phyloP scores from a whole-genome alignment of 2,113 vertebrate genomes.

The Jacana jacana region DNA sequence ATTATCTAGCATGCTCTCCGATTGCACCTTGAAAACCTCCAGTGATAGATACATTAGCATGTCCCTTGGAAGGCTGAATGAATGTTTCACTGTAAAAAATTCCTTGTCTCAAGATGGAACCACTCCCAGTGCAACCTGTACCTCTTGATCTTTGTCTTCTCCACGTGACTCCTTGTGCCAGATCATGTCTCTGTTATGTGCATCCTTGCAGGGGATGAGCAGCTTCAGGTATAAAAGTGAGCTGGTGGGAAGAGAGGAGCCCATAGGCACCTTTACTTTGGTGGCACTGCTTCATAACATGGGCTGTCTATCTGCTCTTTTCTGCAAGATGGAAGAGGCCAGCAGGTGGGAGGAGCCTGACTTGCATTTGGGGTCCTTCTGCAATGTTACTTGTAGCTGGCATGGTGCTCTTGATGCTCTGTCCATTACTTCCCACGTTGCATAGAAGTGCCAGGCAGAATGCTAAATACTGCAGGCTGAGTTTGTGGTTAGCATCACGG shows the following conservation, averaged over 20 bases:
- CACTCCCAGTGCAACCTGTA: neutral
- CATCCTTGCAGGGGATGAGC: neutral
- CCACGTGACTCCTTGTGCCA: neutral
- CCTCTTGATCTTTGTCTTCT: neutral
- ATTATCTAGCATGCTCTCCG: accelerated
- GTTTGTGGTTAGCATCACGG: neutral
- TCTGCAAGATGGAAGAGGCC: neutral
- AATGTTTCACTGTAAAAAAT: neutral
- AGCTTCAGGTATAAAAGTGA: neutral
- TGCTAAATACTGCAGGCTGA: neutral
- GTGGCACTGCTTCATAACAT: neutral
- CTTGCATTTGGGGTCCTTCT: neutral
- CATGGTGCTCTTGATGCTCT: neutral
- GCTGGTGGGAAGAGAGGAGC: neutral
- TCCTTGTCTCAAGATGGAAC: neutral
- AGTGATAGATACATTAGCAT: accelerated
- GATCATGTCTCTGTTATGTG: accelerated
- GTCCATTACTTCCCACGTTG: neutral
- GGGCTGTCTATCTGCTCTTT: neutral
- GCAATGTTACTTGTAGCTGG: neutral
- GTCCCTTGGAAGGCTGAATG: neutral
- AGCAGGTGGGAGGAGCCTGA: neutral
- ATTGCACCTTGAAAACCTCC: neutral
- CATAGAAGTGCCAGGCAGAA: neutral
- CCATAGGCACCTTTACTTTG: neutral